Evolutionary conservation across 1,140 invertebrate genomes (phyloP), one percentile per base, ranked within the genome.

Genomic region (Hypothenemus hampei): DNA sequence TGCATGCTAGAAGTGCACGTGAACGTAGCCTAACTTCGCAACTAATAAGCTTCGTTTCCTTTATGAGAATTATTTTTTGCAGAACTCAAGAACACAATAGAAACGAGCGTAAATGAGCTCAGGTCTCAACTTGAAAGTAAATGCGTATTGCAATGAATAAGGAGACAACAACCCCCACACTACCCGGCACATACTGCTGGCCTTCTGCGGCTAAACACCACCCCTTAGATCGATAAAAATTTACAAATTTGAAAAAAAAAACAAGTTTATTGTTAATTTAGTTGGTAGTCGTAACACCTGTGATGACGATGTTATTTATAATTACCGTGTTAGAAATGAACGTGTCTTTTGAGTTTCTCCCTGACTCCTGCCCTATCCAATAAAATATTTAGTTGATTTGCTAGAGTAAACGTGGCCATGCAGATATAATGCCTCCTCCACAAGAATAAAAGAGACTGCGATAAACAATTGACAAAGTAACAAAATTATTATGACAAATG

Each of bases 11-110:
- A n/a, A n/a, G n/a, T n/a, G n/a, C n/a, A n/a, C n/a, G n/a, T n/a
- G n/a, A n/a, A n/a, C n/a, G n/a, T n/a, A n/a, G n/a, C n/a, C n/a
- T n/a, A n/a, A n/a, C n/a, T n/a, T n/a, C n/a, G n/a, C n/a, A n/a
- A n/a, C n/a, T n/a, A n/a, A n/a, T n/a, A n/a, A n/a, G n/a, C n/a
- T n/a, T n/a, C n/a, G n/a, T n/a, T n/a, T n/a, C n/a, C n/a, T n/a
- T n/a, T n/a, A n/a, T n/a, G n/a, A n/a, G n/a, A n/a, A n/a, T n/a
- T n/a, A n/a, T n/a, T 61, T 58, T 61, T 65, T 66, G 65, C 85
- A 94, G 91, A 92, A 79, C 75, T 94, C 78, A 93, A 93, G 81
- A 93, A 93, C 77, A 87, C 89, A 72, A 86, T 94, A 81, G 90
- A 93, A 78, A 89, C 88, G 70, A 89, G 93, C 82, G 89, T 93